Evolutionary conservation across 2,113 vertebrate genomes (phyloP).

Genomic region (Narcine bancroftii): DNA sequence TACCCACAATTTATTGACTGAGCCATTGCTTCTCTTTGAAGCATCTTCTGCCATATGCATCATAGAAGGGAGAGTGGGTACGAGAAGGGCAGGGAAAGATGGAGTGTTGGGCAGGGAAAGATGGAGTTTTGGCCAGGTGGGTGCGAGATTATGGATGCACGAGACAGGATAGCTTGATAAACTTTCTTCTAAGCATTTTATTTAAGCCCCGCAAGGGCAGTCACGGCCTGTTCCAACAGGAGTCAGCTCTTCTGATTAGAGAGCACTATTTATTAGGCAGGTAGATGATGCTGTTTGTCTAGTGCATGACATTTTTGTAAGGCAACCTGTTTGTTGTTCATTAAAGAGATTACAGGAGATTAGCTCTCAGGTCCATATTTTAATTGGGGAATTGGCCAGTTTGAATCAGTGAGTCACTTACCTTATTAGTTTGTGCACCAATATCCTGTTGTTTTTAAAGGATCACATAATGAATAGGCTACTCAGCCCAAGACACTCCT

Average conservation of each 20-base stretch:
- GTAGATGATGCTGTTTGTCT: background rate
- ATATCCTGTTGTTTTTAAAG: background rate
- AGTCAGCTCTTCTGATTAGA: background rate
- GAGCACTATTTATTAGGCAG: background rate
- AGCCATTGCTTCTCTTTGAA: background rate
- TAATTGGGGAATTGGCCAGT: background rate
- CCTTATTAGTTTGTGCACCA: background rate
- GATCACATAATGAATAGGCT: background rate
- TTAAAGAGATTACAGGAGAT: background rate
- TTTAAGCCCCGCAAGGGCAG: background rate
- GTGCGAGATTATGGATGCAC: background rate
- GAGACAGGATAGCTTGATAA: too few relatives aligned
- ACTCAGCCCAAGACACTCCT: background rate
- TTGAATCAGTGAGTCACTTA: background rate
- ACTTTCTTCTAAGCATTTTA: background rate
- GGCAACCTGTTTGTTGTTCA: background rate
- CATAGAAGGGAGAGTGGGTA: background rate
- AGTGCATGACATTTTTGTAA: background rate
- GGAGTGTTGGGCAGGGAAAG: too few relatives aligned
- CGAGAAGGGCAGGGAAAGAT: background rate
- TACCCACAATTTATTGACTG: background rate
- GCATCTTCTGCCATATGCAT: background rate
- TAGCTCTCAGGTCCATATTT: background rate
- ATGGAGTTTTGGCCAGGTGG: background rate
- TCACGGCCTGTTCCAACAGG: background rate